Conservation (phyloP, 2,888 invertebrate species). For the Thymelicus acteon region DNA sequence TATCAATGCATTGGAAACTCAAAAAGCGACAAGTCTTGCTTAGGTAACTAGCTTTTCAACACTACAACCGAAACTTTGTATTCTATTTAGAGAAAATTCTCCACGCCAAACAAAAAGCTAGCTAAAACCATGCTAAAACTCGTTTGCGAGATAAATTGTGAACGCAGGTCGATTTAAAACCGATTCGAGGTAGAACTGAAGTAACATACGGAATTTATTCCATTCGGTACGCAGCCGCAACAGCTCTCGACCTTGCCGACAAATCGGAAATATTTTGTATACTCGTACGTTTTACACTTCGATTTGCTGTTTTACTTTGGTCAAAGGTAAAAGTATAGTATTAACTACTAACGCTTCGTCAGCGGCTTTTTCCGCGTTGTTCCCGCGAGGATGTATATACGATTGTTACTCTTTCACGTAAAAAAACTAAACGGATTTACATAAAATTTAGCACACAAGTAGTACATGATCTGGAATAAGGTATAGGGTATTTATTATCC, state of each 20-base stretch:
- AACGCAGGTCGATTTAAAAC: constrained; percentile 11
- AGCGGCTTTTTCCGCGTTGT: too few species aligned
- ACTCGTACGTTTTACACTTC: constrained; percentile 1
- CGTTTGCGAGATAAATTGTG: constrained; percentile 2
- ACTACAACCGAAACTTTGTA: not conserved
- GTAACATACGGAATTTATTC: constrained; percentile 6
- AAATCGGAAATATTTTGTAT: constrained; percentile 9
- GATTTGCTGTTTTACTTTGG: not conserved
- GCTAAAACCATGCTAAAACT: not conserved
- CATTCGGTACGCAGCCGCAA: not conserved
- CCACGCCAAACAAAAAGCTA: not conserved
- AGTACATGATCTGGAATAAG: too few species aligned
- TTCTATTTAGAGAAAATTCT: not conserved
- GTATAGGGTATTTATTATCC: too few species aligned
- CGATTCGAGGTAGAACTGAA: constrained; percentile 6
- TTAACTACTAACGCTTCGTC: too few species aligned
- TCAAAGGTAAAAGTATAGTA: not conserved
- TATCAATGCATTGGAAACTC: too few species aligned
- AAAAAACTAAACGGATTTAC: too few species aligned
- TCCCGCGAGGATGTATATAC: too few species aligned
- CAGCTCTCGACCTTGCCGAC: constrained; percentile 2
- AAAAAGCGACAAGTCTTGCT: too few species aligned
- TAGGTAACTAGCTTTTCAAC: too few species aligned
- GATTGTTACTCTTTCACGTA: too few species aligned
- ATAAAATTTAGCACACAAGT: too few species aligned